A percentile compares a stretch with the other conserved stretches of the same genome.
phyloP scores from a whole-genome alignment of 2,888 invertebrate species.

The Hanleya hanleyi region DNA sequence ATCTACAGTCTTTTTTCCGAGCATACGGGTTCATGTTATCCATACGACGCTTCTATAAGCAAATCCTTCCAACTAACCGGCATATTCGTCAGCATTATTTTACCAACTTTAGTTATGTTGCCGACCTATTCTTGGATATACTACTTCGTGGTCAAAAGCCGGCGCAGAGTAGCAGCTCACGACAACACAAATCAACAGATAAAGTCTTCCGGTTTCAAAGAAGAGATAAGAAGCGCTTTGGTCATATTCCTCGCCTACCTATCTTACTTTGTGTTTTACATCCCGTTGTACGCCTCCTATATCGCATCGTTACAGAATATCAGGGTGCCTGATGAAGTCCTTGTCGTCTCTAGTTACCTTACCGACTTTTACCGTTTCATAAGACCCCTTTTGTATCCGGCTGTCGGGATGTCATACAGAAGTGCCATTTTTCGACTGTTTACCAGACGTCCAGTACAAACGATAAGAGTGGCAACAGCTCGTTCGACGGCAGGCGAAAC shows the following conservation, averaged over 20 bases:
- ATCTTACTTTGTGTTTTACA: not conserved
- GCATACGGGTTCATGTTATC: not conserved
- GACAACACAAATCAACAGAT: not conserved
- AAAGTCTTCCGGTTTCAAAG: not conserved
- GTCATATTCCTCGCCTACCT: not conserved
- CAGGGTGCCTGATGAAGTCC: not conserved
- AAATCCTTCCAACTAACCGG: not conserved
- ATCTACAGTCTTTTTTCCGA: not conserved
- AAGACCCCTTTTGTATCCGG: not conserved
- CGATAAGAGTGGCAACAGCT: not conserved
- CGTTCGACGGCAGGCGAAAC: too few species aligned
- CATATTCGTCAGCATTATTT: not conserved
- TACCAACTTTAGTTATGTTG: not conserved
- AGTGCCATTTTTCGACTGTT: not conserved
- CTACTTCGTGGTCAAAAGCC: not conserved
- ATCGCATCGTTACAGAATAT: not conserved
- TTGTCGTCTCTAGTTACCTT: not conserved
- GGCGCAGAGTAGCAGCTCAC: not conserved
- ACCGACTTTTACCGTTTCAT: not conserved
- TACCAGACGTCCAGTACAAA: not conserved
- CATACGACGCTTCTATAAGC: not conserved
- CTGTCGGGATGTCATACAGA: not conserved
- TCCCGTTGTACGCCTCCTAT: not conserved
- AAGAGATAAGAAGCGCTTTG: not conserved
- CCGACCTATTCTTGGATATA: not conserved